A percentile compares a stretch with the other conserved stretches of the same genome.
Conservation (phyloP, 2,797 vertebrate species). For the Enteromius paludinosus region DNA sequence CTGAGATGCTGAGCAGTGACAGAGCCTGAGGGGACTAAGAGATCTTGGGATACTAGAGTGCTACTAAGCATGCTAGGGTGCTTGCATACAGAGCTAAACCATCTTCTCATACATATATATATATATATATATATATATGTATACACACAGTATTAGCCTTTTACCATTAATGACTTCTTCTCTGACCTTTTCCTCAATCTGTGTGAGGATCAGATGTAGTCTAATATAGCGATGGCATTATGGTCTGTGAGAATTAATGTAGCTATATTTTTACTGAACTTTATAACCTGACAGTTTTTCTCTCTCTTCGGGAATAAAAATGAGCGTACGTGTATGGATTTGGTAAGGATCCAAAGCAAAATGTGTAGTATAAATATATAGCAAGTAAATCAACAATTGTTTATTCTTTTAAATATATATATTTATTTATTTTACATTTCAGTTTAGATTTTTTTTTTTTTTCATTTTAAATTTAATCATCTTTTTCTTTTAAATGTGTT, state of each 20-base stretch:
- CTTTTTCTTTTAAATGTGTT: not conserved
- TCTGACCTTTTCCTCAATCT: not conserved
- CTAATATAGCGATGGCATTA: not conserved
- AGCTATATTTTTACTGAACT: not conserved
- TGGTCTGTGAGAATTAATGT: not conserved
- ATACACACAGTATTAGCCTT: too few species aligned
- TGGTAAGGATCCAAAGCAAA: not conserved
- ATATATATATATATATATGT: too few species aligned
- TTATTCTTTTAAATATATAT: not conserved
- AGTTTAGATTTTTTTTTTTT: too few species aligned
- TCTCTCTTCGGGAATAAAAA: not conserved
- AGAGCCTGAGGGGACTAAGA: slow-evolving; percentile 8
- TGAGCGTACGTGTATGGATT: not conserved
- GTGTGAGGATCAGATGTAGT: not conserved
- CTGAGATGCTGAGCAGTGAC: slow-evolving; percentile 26
- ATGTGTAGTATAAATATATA: not conserved
- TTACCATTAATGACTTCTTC: not conserved
- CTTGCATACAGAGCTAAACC: too few species aligned
- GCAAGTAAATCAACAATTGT: not conserved
- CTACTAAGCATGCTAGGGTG: slow-evolving; percentile 11
- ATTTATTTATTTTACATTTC: too few species aligned
- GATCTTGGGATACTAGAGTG: slow-evolving; percentile 17
- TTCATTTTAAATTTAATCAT: not conserved
- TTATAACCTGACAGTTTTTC: not conserved
- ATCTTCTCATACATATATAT: too few species aligned